These are phyloP conservation scores for Chitala chitala DNA, from an alignment of 2,113 vertebrate species.

Conservation along the genomic window DNA sequence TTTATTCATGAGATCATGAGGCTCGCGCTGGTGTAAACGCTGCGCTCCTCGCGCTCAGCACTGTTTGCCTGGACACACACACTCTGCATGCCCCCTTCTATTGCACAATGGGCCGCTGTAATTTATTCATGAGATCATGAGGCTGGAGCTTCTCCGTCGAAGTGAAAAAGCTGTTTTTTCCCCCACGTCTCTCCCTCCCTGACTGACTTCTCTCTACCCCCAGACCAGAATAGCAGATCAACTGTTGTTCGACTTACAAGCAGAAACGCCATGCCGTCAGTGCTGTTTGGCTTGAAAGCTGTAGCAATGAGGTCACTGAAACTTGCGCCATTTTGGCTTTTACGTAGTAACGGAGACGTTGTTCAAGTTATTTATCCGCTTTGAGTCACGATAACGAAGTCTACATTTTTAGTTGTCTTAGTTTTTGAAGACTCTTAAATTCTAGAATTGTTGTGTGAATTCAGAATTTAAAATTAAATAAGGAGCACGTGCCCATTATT, in stretches of 20 bases:
- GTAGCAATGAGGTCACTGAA: neutral
- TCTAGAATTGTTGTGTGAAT: no score
- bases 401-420: no score
- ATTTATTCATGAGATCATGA: conserved; percentile 70
- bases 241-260: conserved; percentile 24
- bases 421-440: no score
- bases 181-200: conserved; percentile 47
- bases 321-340: conserved; percentile 32
- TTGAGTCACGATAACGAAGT: conserved; percentile 1
- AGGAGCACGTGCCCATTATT: no score
- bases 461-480: no score
- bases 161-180: conserved; percentile 41
- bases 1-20: conserved; percentile 70
- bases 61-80: conserved; percentile 46
- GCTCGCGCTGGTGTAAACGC: conserved; percentile 28
- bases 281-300: conserved; percentile 16
- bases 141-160: conserved; percentile 53
- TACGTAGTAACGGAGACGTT: neutral
- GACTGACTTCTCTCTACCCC: conserved; percentile 45
- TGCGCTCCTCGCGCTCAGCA: conserved; percentile 27
- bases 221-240: conserved; percentile 54
- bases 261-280: conserved; percentile 7
- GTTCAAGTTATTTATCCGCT: neutral
- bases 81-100: conserved; percentile 50
- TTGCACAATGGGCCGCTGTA: conserved; percentile 61